phyloP scores from a whole-genome alignment of 2,797 vertebrate genomes.

The Astyanax mexicanus region DNA sequence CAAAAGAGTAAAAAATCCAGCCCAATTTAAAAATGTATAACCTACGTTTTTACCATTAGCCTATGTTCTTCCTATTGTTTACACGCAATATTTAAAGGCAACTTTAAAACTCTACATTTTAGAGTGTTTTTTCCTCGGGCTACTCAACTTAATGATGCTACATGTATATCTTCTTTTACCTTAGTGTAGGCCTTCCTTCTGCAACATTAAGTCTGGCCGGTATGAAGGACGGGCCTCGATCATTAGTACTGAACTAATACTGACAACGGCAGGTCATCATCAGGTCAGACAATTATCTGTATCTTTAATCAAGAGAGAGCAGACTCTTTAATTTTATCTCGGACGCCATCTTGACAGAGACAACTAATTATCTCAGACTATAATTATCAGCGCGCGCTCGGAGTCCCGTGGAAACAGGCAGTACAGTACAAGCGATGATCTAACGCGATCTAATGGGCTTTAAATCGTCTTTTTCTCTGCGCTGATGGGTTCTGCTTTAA shows the following conservation, averaged over 20 bases:
- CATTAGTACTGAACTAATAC: constrained; percentile 24
- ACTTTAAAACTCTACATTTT: no score
- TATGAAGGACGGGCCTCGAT: background rate
- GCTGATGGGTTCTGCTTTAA: constrained; percentile 20
- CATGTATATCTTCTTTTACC: no score
- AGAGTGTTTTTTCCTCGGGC: no score
- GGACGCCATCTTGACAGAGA: constrained; percentile 71
- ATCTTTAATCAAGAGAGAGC: constrained; percentile 62
- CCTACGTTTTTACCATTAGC: no score
- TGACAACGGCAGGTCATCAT: constrained; percentile 57
- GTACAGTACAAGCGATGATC: constrained; percentile 48
- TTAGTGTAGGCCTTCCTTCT: no score
- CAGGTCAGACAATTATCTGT: constrained; percentile 67
- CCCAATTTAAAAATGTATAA: no score
- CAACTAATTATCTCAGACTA: constrained; percentile 65
- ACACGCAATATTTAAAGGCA: no score
- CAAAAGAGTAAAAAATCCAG: no score
- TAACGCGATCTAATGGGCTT: constrained; percentile 35
- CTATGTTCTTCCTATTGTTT: no score
- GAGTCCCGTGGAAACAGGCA: constrained; percentile 50
- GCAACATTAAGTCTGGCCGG: background rate
- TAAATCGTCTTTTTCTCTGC: constrained; percentile 29
- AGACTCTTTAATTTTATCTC: constrained; percentile 61
- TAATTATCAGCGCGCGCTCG: constrained; percentile 62
- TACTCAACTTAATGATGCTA: no score